Evolutionary conservation across 1,140 invertebrate genomes (phyloP).

Genomic region (Lepidurus couesii): DNA sequence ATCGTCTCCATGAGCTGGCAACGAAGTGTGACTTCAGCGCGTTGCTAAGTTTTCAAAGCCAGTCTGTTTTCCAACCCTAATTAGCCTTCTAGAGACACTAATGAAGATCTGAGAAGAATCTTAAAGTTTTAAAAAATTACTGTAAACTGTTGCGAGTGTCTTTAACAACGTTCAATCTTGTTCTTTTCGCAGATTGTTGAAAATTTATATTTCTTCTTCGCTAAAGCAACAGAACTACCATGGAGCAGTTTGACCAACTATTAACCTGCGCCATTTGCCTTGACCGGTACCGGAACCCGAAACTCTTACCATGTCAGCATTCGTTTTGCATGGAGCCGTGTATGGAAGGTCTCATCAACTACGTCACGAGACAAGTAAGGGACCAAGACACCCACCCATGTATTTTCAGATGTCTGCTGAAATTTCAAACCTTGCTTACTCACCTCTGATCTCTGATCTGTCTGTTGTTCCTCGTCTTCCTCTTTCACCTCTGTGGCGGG

Average conservation of each 20-base stretch:
- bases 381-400: background rate
- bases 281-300: constrained; percentile 93
- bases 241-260: constrained; percentile 96
- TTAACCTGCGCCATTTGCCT: constrained; percentile 96
- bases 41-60: background rate
- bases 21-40: background rate
- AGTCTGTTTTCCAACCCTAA: background rate
- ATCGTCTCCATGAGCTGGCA: background rate
- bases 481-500: no score
- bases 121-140: no score
- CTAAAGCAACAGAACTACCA: constrained; percentile 46
- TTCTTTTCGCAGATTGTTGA: background rate
- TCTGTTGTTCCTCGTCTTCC: no score
- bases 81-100: background rate
- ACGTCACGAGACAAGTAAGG: constrained; percentile 77
- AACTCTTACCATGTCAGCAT: constrained; percentile 97
- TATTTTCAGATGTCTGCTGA: background rate
- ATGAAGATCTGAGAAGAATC: background rate
- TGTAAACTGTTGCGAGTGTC: no score
- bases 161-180: background rate
- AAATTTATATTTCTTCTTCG: background rate
- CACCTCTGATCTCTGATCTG: background rate
- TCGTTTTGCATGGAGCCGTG: constrained; percentile 98
- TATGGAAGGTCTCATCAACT: constrained; percentile 93
- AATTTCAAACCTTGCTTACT: background rate